phyloP scores from a whole-genome alignment of 2,888 invertebrate species.

The Neoitamus cyanurus region DNA sequence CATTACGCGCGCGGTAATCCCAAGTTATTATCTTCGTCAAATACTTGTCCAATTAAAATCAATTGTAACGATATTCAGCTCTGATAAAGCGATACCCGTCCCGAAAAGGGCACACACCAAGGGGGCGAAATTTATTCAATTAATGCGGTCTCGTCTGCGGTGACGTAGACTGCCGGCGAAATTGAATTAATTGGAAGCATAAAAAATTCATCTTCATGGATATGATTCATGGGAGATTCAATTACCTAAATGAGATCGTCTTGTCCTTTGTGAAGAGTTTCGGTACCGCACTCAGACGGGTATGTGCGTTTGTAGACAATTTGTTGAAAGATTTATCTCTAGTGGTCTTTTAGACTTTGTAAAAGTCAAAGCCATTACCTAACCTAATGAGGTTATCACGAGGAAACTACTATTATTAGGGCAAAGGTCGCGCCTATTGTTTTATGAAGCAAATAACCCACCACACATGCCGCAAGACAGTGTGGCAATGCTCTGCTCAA shows the following conservation, averaged over 20 bases:
- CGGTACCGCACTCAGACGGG: background rate
- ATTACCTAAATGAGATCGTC: background rate
- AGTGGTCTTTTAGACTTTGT: no score
- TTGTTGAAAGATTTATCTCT: no score
- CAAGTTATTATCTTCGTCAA: conserved; percentile 22
- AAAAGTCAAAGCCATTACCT: no score
- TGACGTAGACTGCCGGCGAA: background rate
- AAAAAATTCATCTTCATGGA: background rate
- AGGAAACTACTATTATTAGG: no score
- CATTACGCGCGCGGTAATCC: background rate
- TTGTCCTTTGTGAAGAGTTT: background rate
- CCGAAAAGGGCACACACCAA: background rate
- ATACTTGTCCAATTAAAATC: conserved; percentile 38
- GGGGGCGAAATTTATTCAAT: conserved; percentile 19
- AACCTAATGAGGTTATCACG: no score
- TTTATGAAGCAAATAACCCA: no score
- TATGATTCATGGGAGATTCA: conserved; percentile 1
- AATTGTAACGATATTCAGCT: conserved; percentile 13
- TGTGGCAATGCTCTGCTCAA: no score
- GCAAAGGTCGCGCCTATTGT: no score
- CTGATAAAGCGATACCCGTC: background rate
- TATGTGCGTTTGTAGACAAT: background rate
- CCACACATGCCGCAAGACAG: no score
- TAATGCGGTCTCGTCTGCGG: background rate
- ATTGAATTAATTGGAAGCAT: conserved; percentile 11